A percentile compares a stretch with the other conserved stretches of the same genome.
Evolutionary conservation across 2,113 vertebrate genomes (phyloP).

Genomic region (Pteruthius melanotis): DNA sequence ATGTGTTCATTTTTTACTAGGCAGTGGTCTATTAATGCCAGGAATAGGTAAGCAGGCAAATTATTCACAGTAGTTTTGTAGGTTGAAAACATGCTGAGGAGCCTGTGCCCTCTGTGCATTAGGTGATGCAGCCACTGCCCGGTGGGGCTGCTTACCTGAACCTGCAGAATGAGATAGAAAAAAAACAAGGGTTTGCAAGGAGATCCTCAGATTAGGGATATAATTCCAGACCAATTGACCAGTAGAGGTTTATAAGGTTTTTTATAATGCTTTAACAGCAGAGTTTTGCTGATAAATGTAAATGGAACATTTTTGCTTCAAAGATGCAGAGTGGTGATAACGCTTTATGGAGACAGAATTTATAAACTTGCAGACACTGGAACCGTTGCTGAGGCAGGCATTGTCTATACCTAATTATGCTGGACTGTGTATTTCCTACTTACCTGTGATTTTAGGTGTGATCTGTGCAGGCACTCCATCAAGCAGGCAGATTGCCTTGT

Average conservation of each 20-base stretch:
- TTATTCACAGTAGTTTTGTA: not conserved
- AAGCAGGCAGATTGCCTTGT: not conserved
- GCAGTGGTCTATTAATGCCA: not conserved
- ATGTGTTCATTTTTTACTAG: not conserved
- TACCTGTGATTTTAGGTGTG: slow-evolving; percentile 16
- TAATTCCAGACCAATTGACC: slow-evolving; percentile 56
- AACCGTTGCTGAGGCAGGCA: slow-evolving; percentile 69
- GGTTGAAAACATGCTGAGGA: not conserved
- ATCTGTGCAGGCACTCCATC: not conserved
- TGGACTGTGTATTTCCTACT: not conserved
- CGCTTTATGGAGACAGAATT: slow-evolving; percentile 16
- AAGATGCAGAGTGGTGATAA: slow-evolving; percentile 22
- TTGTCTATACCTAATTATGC: not conserved
- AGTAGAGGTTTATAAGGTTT: slow-evolving; percentile 24
- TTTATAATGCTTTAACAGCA: slow-evolving; percentile 62
- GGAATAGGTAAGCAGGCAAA: not conserved
- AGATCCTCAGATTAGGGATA: slow-evolving; percentile 5
- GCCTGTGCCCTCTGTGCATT: not conserved
- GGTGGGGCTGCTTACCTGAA: not conserved
- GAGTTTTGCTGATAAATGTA: slow-evolving; percentile 65
- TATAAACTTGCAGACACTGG: slow-evolving; percentile 33
- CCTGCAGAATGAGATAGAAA: not conserved
- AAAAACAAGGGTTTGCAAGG: slow-evolving; percentile 29
- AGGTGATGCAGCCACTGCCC: not conserved
- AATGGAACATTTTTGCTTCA: slow-evolving; percentile 13